A percentile compares a stretch with the other conserved stretches of the same genome.
phyloP scores from a whole-genome alignment of 2,797 vertebrate species.

The Prunella strophiata region DNA sequence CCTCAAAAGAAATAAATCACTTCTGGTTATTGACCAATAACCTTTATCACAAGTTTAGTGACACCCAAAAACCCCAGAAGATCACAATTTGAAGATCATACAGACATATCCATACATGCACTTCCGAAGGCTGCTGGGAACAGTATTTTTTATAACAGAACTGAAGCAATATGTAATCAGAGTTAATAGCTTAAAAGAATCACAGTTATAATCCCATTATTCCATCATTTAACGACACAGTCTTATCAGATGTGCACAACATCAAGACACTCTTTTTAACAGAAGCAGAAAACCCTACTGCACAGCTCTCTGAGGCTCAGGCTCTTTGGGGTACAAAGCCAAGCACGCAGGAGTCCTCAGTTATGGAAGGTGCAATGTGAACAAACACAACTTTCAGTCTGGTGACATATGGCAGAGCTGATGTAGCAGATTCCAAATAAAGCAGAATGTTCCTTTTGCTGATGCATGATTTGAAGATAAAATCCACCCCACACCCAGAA shows the following conservation, averaged over 20 bases:
- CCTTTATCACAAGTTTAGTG: not conserved
- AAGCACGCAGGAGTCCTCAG: not conserved
- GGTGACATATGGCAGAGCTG: constrained; percentile 56
- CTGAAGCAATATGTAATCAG: not conserved
- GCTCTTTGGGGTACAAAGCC: not conserved
- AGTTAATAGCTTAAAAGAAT: not conserved
- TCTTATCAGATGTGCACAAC: not conserved
- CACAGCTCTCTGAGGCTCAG: not conserved
- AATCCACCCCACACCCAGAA: constrained; percentile 32
- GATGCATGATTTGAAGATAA: constrained; percentile 42
- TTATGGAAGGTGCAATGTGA: not conserved
- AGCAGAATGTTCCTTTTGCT: constrained; percentile 70
- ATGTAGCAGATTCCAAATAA: constrained; percentile 64
- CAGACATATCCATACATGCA: not conserved
- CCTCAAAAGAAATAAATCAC: not conserved
- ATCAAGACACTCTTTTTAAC: not conserved
- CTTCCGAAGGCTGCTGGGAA: not conserved
- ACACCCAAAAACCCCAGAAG: not conserved
- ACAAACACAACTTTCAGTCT: constrained; percentile 49
- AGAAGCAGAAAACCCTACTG: not conserved
- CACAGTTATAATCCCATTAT: not conserved
- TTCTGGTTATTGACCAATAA: not conserved
- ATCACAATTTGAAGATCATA: not conserved
- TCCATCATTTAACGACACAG: not conserved
- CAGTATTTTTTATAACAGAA: not conserved